These are phyloP conservation scores for Phyllostomus hastatus DNA, from an alignment of 2,113 vertebrate genomes.

Conservation along the genomic window DNA sequence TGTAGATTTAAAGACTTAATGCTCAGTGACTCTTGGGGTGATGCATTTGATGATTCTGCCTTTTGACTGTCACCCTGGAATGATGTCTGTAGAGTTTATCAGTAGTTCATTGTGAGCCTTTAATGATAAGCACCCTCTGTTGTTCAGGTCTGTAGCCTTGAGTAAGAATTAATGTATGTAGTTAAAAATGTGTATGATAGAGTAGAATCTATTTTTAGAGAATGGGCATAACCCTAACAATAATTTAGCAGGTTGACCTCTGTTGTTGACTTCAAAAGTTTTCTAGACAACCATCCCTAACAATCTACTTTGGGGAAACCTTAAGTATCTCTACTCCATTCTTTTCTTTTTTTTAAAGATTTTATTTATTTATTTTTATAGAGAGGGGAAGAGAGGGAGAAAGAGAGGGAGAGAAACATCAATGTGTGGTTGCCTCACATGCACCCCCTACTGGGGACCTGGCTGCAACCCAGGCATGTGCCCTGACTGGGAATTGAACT, in stretches of 20 bases:
- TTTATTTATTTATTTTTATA: no score
- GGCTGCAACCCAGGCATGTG: no score
- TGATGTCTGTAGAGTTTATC: background rate
- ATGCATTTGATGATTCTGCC: background rate
- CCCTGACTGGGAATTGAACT: no score
- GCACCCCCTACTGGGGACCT: no score
- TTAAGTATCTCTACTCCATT: background rate
- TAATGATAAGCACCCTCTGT: background rate
- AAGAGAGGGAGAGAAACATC: no score
- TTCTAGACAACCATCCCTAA: background rate
- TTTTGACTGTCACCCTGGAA: background rate
- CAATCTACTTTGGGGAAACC: background rate
- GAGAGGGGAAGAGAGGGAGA: no score
- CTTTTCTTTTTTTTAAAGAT: background rate
- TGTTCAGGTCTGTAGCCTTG: background rate
- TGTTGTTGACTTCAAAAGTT: background rate
- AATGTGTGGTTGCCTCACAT: no score
- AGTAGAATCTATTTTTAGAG: background rate
- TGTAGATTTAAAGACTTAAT: background rate
- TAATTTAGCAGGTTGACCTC: conserved; percentile 1
- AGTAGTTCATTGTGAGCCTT: background rate
- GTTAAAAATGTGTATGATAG: background rate
- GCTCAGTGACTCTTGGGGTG: background rate
- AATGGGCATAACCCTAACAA: background rate
- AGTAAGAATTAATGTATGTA: background rate